phyloP scores from a whole-genome alignment of 2,113 vertebrate species.

The Erythrolamprus reginae region DNA sequence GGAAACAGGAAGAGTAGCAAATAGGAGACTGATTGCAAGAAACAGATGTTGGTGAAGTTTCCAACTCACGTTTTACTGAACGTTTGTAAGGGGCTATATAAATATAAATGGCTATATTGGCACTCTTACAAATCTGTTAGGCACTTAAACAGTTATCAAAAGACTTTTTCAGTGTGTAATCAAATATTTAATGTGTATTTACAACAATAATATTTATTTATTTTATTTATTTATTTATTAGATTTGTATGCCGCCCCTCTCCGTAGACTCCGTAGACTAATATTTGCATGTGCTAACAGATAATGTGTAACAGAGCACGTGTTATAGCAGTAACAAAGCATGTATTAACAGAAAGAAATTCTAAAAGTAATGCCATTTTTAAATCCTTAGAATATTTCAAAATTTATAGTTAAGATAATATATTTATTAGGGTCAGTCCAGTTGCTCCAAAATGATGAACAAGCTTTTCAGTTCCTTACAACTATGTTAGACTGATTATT shows the following conservation, averaged over 20 bases:
- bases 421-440: background rate
- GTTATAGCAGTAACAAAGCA: slow-evolving; percentile 1
- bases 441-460: background rate
- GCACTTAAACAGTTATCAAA: background rate
- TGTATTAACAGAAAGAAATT: background rate
- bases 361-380: background rate
- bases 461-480: background rate
- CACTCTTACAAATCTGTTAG: background rate
- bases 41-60: background rate
- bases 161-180: slow-evolving; percentile 16
- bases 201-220: background rate
- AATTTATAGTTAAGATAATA: background rate
- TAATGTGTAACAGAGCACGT: background rate
- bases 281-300: slow-evolving; percentile 5
- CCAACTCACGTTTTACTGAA: background rate
- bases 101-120: background rate
- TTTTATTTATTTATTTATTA: no score
- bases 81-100: background rate
- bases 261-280: no score
- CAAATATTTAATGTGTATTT: slow-evolving; percentile 12
- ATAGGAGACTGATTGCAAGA: background rate
- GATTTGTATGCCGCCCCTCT: no score
- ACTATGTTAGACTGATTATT: background rate
- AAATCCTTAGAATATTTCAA: background rate
- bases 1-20: background rate